Evolutionary conservation across 2,113 vertebrate genomes (phyloP).

Genomic region (Sisor rabdophorus): DNA sequence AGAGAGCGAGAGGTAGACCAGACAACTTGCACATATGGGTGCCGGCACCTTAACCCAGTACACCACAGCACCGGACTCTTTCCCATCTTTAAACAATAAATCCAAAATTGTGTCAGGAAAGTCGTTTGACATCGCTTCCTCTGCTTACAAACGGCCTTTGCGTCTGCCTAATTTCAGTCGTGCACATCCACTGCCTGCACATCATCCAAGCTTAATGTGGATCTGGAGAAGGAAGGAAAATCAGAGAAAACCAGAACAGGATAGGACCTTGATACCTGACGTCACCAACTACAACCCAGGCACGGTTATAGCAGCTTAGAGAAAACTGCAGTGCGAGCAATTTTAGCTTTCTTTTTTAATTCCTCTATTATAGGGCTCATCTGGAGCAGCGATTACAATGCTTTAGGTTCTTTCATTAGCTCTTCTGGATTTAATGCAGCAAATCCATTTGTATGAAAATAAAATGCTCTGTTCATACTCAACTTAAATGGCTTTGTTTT

Average conservation of each 20-base stretch:
- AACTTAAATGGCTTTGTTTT: slow-evolving; percentile 23
- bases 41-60: too few species aligned
- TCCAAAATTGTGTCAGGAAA: slow-evolving; percentile 44
- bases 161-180: slow-evolving; percentile 52
- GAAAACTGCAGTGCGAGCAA: background rate
- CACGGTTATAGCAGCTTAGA: slow-evolving; percentile 9
- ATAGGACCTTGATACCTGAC: slow-evolving; percentile 11
- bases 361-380: slow-evolving; percentile 39
- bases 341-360: slow-evolving; percentile 22
- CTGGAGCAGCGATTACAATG: slow-evolving; percentile 29
- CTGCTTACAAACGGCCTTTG: slow-evolving; percentile 49
- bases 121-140: slow-evolving; percentile 42
- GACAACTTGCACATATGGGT: too few species aligned
- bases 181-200: slow-evolving; percentile 22
- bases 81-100: slow-evolving; percentile 46
- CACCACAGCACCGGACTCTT: background rate
- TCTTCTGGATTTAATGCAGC: slow-evolving; percentile 35
- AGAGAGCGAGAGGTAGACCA: too few species aligned
- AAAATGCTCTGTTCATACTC: slow-evolving; percentile 38
- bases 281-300: background rate
- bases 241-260: slow-evolving; percentile 8
- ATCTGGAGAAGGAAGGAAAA: slow-evolving; percentile 5
- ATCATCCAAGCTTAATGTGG: slow-evolving; percentile 32
- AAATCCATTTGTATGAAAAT: slow-evolving; percentile 30
- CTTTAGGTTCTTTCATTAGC: slow-evolving; percentile 32